These are phyloP conservation scores for Hypotaenidia philippensis DNA, from an alignment of 2,797 vertebrate genomes.

Conservation along the genomic window DNA sequence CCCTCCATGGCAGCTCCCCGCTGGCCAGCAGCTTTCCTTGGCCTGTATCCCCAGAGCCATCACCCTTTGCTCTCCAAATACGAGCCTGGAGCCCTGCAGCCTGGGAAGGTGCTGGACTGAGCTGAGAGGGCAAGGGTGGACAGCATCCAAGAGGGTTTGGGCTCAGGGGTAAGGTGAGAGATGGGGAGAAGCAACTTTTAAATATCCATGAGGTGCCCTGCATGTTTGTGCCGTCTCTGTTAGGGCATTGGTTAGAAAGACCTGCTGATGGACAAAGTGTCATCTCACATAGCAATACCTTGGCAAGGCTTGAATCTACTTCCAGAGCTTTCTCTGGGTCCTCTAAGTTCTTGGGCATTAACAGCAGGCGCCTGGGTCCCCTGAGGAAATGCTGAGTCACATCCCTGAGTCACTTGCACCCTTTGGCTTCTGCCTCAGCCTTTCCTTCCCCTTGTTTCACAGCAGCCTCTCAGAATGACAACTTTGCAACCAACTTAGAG, in stretches of 20 bases:
- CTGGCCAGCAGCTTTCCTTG: background rate
- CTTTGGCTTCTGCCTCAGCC: background rate
- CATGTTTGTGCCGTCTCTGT: rapidly evolving
- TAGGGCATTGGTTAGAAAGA: background rate
- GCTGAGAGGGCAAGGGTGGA: background rate
- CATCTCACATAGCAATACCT: rapidly evolving
- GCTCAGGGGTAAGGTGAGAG: background rate
- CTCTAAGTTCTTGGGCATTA: background rate
- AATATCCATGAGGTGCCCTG: rapidly evolving
- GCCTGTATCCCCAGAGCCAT: background rate
- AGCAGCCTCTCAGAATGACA: background rate
- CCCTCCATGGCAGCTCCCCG: background rate
- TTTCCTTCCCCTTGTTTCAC: background rate
- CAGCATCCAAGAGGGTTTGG: background rate
- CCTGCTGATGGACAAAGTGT: background rate
- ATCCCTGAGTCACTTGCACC: background rate
- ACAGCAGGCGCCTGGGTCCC: background rate
- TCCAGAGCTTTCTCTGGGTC: background rate
- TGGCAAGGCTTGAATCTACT: background rate
- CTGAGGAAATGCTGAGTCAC: background rate
- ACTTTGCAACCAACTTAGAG: background rate
- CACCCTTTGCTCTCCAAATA: background rate
- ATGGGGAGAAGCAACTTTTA: background rate
- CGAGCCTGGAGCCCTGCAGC: background rate
- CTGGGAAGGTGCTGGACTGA: background rate